Evolutionary conservation across 1,140 invertebrate species (phyloP).

Genomic region (Drosophila orosa): DNA sequence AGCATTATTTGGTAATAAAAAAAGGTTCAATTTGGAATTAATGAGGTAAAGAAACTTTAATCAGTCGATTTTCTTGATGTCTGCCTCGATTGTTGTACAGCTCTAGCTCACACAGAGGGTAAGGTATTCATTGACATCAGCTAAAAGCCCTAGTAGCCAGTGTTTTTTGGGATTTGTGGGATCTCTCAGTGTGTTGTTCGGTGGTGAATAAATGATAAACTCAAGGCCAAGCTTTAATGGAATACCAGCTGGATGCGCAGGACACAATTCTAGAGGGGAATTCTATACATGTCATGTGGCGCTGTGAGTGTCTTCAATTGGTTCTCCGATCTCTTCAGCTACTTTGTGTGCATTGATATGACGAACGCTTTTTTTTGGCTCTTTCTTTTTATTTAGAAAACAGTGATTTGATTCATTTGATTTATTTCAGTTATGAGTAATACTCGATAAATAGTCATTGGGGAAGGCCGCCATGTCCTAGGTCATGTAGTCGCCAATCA

Average conservation of each 20-base stretch:
- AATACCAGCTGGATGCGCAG: slow-evolving; percentile 42
- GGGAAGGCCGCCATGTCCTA: slow-evolving; percentile 57
- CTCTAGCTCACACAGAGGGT: slow-evolving; percentile 18
- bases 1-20: no score
- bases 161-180: slow-evolving; percentile 11
- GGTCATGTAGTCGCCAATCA: slow-evolving; percentile 84
- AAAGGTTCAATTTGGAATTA: accelerated
- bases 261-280: slow-evolving; percentile 28
- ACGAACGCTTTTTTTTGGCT: slow-evolving; percentile 51
- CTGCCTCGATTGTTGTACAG: slow-evolving; percentile 35
- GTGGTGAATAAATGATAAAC: slow-evolving; percentile 60
- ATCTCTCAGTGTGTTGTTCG: slow-evolving; percentile 15
- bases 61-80: slow-evolving; percentile 1
- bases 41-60: not conserved
- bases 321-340: slow-evolving; percentile 33
- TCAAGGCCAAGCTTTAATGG: slow-evolving; percentile 59
- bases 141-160: slow-evolving; percentile 56
- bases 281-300: slow-evolving; percentile 35
- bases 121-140: slow-evolving; percentile 22
- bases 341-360: slow-evolving; percentile 72
- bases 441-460: slow-evolving; percentile 59
- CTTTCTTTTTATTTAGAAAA: slow-evolving; percentile 18
- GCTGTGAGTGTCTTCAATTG: slow-evolving; percentile 26
- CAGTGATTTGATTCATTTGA: slow-evolving; percentile 1
- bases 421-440: slow-evolving; percentile 52